These are phyloP conservation scores for Tachycineta bicolor DNA, from an alignment of 2,113 vertebrate species.

Conservation along the genomic window DNA sequence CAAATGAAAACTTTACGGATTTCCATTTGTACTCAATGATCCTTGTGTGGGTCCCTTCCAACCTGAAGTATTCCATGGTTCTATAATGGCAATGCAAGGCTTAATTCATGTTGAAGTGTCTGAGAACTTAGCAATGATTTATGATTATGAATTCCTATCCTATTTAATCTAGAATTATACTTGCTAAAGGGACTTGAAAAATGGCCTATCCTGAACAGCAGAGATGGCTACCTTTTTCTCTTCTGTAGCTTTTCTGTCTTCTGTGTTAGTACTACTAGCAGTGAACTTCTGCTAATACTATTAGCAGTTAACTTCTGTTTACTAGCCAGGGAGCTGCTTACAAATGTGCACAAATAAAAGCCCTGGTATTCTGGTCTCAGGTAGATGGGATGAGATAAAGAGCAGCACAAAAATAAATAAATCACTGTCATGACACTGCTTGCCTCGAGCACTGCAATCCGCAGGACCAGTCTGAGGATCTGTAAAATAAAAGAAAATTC, in stretches of 20 bases:
- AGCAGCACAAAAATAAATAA: neutral
- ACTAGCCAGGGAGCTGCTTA: neutral
- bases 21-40: neutral
- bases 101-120: neutral
- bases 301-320: neutral
- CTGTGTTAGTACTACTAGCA: neutral
- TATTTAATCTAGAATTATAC: neutral
- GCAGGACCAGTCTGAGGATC: neutral
- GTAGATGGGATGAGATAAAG: neutral
- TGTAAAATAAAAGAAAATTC: neutral
- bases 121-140: neutral
- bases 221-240: neutral
- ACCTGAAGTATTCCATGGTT: neutral
- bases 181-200: neutral
- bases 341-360: neutral
- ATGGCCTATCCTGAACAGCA: neutral
- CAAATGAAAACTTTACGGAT: neutral
- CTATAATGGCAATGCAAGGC: neutral
- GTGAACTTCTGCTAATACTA: neutral
- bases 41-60: neutral
- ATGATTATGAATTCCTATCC: neutral
- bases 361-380: neutral
- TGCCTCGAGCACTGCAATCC: neutral
- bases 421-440: accelerated
- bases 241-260: neutral